Evolutionary conservation across 2,888 invertebrate species (phyloP), one percentile per base, ranked within the genome.

Genomic region (Tetropium fuscum): DNA sequence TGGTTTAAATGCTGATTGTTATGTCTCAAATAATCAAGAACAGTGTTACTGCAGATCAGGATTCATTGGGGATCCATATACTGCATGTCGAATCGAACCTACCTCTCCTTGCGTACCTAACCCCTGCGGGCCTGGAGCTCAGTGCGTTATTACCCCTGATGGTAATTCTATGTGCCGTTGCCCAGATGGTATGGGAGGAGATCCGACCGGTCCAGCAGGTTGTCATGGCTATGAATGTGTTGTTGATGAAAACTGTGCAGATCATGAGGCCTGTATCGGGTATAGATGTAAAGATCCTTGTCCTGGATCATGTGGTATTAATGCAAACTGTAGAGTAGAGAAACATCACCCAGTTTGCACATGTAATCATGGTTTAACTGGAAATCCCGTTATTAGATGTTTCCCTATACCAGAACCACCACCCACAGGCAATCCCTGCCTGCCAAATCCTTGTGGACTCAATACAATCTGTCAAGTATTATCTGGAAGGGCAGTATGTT

Each of bases 211-310:
- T 57, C 75, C 84, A 1, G 83, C 83, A 41, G 93, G 93, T 3
- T 93, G 93, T 71, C 88, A 88, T 67, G 88, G 90, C n/a, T 88
- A 89, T 60, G 92, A 93, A 82, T 94, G 94, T 79, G 88, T 89
- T 74, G 85, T 89, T 15, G 92, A 95, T 75, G 88, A 89, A 51
- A 93, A 94, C 77, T 95, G 95, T 77, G 83, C 87, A 15, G 78
- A 84, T 54, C 85, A 87, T 70, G 87, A 87, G 79, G 91, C 92
- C 15, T 94, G 94, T 73, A 90, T 94, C 76, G 90, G 91, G 20
- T 91, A 91, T 75, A 86, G 87, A 71, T 95, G 95, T 74, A 85
- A 87, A 64, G 91, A 94, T 80, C 93, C 94, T 18, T 94, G 94
- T 71, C 90, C 92, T 0, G 93, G 93, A 41, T 88, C 90, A 15